Evolutionary conservation across 2,888 invertebrate genomes (phyloP), one percentile per base, ranked within the genome.

Genomic region (Cephus sareptanus): DNA sequence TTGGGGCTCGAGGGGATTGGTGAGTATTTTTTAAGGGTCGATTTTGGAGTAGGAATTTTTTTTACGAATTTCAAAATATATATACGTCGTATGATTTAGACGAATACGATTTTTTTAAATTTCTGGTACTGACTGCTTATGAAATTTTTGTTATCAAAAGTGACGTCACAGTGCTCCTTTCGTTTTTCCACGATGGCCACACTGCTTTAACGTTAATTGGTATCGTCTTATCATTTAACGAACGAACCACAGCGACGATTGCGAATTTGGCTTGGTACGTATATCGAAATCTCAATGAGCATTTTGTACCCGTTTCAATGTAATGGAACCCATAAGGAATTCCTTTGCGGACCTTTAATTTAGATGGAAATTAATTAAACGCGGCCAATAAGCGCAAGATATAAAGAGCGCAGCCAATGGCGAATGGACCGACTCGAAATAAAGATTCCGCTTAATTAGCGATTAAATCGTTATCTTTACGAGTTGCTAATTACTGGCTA

Each of bases 381-480:
- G 34, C 77, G 34, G 74, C 35, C 69, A 69, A 40, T 69, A 69
- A 37, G 71, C n/a, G 56, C 68, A 31, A 76, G n/a, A 69, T 76
- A 23, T 35, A 56, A 74, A 74, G 73, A 74, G 56, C 69, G 35
- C 74, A 37, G 33, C 11, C 74, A 35, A 35, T 69, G 35, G 69
- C 74, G 31, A 69, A 77, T 69, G 74, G 74, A 37, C 31, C 74
- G n/a, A 69, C 74, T 77, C 23, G 74, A 74, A 74, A 77, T 31
- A 68, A 77, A 74, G 74, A 77, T 69, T 69, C 69, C 3, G 69
- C 15, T 74, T 77, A 77, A 77, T 77, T 74, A 74, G 77, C 69
- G 37, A 77, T 77, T 37, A 77, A 68, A 77, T 74, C 37, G 74
- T 77, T 77, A 77, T 77, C 74, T 77, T 77, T 77, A 77, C 74